phyloP scores from a whole-genome alignment of 2,888 invertebrate species.

The Eurytoma californica region DNA sequence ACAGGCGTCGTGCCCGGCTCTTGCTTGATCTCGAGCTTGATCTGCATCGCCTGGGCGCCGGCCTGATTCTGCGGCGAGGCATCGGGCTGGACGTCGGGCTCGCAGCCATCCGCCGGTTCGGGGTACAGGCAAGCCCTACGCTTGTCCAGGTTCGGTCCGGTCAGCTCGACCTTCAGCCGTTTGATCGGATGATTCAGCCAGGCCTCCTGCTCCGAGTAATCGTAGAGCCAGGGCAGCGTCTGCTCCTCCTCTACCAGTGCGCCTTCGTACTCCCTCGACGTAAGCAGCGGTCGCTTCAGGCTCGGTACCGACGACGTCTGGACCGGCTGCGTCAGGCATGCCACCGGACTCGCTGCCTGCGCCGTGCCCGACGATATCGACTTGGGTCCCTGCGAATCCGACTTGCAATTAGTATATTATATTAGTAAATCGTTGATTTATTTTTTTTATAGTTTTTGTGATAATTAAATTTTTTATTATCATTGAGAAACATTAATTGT shows the following conservation, averaged over 20 bases:
- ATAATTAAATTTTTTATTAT: too few species aligned
- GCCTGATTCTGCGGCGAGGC: background rate
- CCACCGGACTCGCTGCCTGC: slow-evolving; percentile 52
- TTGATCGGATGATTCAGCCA: slow-evolving; percentile 94
- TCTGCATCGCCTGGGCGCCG: slow-evolving; percentile 63
- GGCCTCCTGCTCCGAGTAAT: slow-evolving; percentile 83
- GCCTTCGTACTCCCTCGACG: slow-evolving; percentile 86
- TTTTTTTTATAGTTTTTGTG: background rate
- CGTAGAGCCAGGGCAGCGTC: slow-evolving; percentile 89
- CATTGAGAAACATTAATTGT: background rate
- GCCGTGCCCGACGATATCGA: slow-evolving; percentile 44
- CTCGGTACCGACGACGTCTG: slow-evolving; percentile 82
- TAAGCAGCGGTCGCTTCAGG: slow-evolving; percentile 86
- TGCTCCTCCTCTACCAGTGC: slow-evolving; percentile 88
- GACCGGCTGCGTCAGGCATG: slow-evolving; percentile 68
- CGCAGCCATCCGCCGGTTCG: slow-evolving; percentile 53
- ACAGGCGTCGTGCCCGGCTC: slow-evolving; percentile 77
- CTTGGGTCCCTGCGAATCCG: slow-evolving; percentile 48
- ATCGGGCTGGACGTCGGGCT: background rate
- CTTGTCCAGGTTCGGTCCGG: slow-evolving; percentile 60
- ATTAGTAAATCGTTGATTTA: background rate
- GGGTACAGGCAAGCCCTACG: slow-evolving; percentile 47
- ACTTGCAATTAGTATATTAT: background rate
- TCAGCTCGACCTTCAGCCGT: slow-evolving; percentile 81
- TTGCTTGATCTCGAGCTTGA: slow-evolving; percentile 80